These are phyloP conservation scores for Drosophila gunungcola DNA, from an alignment of 1,140 invertebrate genomes.

Conservation along the genomic window DNA sequence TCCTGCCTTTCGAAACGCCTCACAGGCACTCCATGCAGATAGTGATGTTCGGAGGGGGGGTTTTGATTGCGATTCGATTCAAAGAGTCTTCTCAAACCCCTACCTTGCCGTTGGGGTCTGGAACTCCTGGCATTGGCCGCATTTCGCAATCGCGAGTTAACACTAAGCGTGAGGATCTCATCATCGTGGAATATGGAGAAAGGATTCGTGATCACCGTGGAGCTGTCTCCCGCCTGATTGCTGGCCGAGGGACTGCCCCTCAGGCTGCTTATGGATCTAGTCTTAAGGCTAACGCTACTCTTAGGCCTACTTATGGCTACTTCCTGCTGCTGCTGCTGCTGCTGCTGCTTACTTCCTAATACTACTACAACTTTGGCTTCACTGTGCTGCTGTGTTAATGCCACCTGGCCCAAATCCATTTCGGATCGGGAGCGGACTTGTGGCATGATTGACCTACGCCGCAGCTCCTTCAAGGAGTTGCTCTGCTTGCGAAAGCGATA, in stretches of 20 bases:
- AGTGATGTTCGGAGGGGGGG: slow-evolving; percentile 46
- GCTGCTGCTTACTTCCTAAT: slow-evolving; percentile 78
- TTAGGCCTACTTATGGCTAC: slow-evolving; percentile 69
- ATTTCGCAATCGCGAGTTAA: slow-evolving; percentile 64
- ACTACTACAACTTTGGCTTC: slow-evolving; percentile 84
- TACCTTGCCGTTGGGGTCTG: slow-evolving; percentile 38
- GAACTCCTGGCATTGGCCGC: slow-evolving; percentile 40
- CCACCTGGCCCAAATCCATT: slow-evolving; percentile 46
- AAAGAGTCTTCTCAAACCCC: slow-evolving; percentile 60
- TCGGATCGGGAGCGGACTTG: slow-evolving; percentile 56
- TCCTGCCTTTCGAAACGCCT: slow-evolving; percentile 79
- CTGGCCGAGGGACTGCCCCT: slow-evolving; percentile 33
- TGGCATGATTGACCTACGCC: slow-evolving; percentile 19
- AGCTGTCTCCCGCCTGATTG: slow-evolving; percentile 54
- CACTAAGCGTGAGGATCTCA: slow-evolving; percentile 68
- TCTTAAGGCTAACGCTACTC: slow-evolving; percentile 63
- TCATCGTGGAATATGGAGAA: slow-evolving; percentile 84
- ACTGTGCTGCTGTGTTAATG: slow-evolving; percentile 45
- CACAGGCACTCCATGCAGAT: slow-evolving; percentile 68
- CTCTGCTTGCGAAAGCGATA: slow-evolving; percentile 83
- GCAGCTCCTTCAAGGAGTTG: slow-evolving; percentile 72
- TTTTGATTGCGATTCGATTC: slow-evolving; percentile 42
- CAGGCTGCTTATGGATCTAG: slow-evolving; percentile 73
- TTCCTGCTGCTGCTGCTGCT: slow-evolving; percentile 61
- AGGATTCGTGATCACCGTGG: slow-evolving; percentile 81